These are phyloP conservation scores for Minunthozetes semirufus DNA, from an alignment of 2,888 invertebrate genomes.

Conservation along the genomic window DNA sequence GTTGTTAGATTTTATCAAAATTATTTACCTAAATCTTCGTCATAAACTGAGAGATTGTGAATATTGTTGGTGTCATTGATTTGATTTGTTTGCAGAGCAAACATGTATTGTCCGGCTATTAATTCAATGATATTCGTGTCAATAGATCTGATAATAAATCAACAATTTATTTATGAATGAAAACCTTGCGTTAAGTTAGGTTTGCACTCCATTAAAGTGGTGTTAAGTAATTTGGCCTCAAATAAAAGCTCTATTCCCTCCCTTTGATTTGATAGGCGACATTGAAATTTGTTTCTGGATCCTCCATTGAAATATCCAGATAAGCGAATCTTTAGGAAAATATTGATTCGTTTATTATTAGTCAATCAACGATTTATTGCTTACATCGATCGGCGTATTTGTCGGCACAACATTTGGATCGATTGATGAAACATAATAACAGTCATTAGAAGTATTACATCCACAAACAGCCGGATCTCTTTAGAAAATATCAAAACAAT, in stretches of 20 bases:
- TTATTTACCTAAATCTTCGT: not conserved
- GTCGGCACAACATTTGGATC: constrained; percentile 28
- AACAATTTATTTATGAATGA: not conserved
- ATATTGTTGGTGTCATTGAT: not conserved
- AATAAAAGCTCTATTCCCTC: not conserved
- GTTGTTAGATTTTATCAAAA: not conserved
- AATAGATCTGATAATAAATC: not conserved
- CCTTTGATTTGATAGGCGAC: not conserved
- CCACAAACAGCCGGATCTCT: constrained; percentile 36
- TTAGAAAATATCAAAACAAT: not conserved
- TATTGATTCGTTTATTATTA: not conserved
- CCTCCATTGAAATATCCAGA: constrained; percentile 8
- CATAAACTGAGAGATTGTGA: not conserved
- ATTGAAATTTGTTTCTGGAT: not conserved
- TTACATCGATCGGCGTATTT: not conserved
- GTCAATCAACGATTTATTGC: not conserved
- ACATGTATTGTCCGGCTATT: not conserved
- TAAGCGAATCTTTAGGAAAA: not conserved
- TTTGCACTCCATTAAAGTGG: not conserved
- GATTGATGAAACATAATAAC: constrained; percentile 27
- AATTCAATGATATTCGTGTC: not conserved
- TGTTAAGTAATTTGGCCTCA: not conserved
- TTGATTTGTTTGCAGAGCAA: not conserved
- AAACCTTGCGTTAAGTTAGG: not conserved
- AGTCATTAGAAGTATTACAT: constrained; percentile 32